Percentiles rank a stretch among this genome's conserved stretches.
Conservation (phyloP, 2,888 invertebrate species). For the Apamea crenata region DNA sequence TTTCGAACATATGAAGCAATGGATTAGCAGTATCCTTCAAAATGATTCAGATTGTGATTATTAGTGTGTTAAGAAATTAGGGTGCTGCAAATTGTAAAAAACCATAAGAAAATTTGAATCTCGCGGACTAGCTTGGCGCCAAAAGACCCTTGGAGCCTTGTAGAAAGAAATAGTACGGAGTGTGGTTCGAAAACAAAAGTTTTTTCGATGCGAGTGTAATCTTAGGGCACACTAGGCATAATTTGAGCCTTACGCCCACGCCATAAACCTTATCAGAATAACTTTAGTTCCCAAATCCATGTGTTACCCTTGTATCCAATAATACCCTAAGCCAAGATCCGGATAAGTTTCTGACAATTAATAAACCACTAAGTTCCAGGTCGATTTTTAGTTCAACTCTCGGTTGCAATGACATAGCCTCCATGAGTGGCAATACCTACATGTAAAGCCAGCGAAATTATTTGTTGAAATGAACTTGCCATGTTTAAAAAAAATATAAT, state of each 20-base stretch:
- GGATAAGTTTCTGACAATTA: constrained; percentile 1
- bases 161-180: neutral
- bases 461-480: neutral
- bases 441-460: neutral
- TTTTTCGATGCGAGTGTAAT: neutral
- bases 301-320: constrained; percentile 13
- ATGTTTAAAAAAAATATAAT: neutral
- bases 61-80: too few relatives aligned
- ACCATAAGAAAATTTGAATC: too few relatives aligned
- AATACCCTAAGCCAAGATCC: constrained; percentile 43
- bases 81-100: too few relatives aligned
- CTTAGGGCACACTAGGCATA: neutral
- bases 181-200: neutral
- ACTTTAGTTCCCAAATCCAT: constrained; percentile 16
- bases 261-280: neutral
- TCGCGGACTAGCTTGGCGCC: neutral
- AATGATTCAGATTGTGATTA: too few relatives aligned
- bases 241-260: neutral
- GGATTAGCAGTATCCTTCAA: too few relatives aligned
- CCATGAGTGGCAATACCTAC: neutral
- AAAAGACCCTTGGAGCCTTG: neutral
- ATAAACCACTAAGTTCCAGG: constrained; percentile 10
- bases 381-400: neutral
- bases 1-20: too few relatives aligned
- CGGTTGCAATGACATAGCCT: neutral